A percentile compares a stretch with the other conserved stretches of the same genome.
phyloP scores from a whole-genome alignment of 53 echinoderm and acorn worm genomes.

The Holothuria scabra region DNA sequence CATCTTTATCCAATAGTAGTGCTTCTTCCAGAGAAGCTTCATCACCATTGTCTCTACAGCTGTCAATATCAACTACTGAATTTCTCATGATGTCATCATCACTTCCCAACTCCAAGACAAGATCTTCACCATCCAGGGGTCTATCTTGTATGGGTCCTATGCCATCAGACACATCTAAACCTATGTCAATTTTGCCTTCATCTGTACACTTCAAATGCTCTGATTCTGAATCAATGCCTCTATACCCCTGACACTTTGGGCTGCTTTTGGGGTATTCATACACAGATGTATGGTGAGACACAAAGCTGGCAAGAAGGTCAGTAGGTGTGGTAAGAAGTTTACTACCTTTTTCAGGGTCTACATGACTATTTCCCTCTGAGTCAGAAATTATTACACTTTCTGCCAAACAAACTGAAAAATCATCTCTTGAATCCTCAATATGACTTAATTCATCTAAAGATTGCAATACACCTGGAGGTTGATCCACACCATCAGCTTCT shows the following conservation, averaged over 20 bases:
- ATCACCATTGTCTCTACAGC: not conserved
- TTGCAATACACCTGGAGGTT: too few species aligned
- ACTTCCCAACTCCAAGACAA: not conserved
- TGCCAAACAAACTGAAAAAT: too few species aligned
- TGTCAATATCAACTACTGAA: not conserved
- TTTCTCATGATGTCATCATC: not conserved
- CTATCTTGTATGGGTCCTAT: not conserved
- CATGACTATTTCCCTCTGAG: too few species aligned
- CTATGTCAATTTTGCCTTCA: not conserved
- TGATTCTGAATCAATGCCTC: not conserved
- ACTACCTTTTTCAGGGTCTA: too few species aligned
- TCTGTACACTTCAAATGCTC: not conserved
- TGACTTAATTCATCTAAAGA: too few species aligned
- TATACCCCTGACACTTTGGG: not conserved
- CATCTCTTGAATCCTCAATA: too few species aligned
- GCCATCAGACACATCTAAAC: not conserved
- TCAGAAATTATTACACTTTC: too few species aligned
- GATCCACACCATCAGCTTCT: too few species aligned
- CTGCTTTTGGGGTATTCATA: too few species aligned
- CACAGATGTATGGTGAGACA: too few species aligned
- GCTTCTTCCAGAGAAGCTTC: not conserved
- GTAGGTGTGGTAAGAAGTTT: too few species aligned
- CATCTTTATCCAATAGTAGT: not conserved
- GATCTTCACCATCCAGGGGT: not conserved
- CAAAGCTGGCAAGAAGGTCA: too few species aligned